Evolutionary conservation across 2,113 vertebrate species (phyloP), one percentile per base, ranked within the genome.

Genomic region (Dicentrarchus labrax): DNA sequence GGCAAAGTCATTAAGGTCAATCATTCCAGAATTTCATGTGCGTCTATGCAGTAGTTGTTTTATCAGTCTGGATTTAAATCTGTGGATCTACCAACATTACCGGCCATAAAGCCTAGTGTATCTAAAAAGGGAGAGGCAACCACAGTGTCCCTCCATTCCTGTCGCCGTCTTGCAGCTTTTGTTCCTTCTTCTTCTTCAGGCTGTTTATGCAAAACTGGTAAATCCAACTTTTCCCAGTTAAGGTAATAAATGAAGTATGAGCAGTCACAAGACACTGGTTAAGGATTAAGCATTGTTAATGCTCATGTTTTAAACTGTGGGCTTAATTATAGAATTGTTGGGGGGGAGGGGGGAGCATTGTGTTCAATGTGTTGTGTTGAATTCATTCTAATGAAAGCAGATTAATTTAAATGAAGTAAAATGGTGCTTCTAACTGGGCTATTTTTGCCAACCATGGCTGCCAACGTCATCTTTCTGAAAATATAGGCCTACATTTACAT

Each of bases 311-410:
- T 8, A 17, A 24, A 6, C 11, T 15, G 0, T 21, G 4, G 9
- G 47, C 67, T 10, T 38, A 61, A 50, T 74, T 15, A 61, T 38
- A 7, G 17, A 36, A 50, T 4, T 45, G 43, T 45, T 9, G 3
- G 1, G 2, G 11, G 43, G 11, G 39, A 8, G 16, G 19, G 43
- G 6, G 10, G 30, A 48, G 17, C 72, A 38, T 61, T 61, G 24
- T n/a, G 56, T 50, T 50, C 56, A 73, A 21, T 19, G 30, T 30
- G 30, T 59, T 60, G 22, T 19, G 54, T 47, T 60, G 70, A 72
- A 24, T 19, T 72, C 15, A 39, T 8, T 72, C 57, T 47, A 50
- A 56, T 59, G 10, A 21, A 5, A n/a, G 22, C 71, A 72, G 39
- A 43, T 72, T 43, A 72, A 21, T 13, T 2, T 53, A 19, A 53